Evolutionary conservation across 2,888 invertebrate genomes (phyloP).

Genomic region (Erebia ligea): DNA sequence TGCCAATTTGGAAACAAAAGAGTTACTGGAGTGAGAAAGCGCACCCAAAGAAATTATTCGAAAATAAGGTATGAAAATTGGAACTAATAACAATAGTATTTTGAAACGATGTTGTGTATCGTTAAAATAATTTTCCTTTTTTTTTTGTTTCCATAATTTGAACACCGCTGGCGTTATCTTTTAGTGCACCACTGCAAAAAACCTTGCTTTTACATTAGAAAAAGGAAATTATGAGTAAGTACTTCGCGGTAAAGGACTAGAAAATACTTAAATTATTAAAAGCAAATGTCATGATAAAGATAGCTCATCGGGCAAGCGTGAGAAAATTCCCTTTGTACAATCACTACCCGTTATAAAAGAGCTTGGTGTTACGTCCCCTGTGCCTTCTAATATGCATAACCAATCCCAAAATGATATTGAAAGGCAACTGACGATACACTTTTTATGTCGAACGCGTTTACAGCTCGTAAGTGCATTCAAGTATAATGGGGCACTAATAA

Average conservation of each 20-base stretch:
- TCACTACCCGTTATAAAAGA: constrained; percentile 50
- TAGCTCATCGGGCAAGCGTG: constrained; percentile 37
- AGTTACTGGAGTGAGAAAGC: constrained; percentile 30
- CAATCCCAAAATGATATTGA: constrained; percentile 36
- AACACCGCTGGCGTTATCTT: constrained; percentile 47
- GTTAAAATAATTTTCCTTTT: constrained; percentile 47
- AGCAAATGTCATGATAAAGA: constrained; percentile 40
- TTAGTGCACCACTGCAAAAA: constrained; percentile 39
- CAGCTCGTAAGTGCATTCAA: constrained; percentile 45
- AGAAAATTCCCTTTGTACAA: constrained; percentile 47
- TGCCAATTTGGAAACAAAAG: background rate
- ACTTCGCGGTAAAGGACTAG: constrained; percentile 49
- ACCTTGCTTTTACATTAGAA: constrained; percentile 51
- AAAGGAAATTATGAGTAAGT: constrained; percentile 23
- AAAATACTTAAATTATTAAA: constrained; percentile 55
- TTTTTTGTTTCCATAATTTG: constrained; percentile 56
- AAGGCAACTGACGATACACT: constrained; percentile 33
- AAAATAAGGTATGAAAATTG: constrained; percentile 39
- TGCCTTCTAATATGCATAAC: constrained; percentile 42
- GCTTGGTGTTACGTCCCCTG: constrained; percentile 30
- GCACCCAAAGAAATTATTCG: constrained; percentile 26
- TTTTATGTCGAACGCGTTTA: constrained; percentile 43
- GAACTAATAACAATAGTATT: constrained; percentile 39
- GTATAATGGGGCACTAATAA: constrained; percentile 56
- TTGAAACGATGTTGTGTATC: constrained; percentile 24